These are phyloP conservation scores for Emmelina monodactyla DNA, from an alignment of 2,888 invertebrate genomes.

Conservation along the genomic window DNA sequence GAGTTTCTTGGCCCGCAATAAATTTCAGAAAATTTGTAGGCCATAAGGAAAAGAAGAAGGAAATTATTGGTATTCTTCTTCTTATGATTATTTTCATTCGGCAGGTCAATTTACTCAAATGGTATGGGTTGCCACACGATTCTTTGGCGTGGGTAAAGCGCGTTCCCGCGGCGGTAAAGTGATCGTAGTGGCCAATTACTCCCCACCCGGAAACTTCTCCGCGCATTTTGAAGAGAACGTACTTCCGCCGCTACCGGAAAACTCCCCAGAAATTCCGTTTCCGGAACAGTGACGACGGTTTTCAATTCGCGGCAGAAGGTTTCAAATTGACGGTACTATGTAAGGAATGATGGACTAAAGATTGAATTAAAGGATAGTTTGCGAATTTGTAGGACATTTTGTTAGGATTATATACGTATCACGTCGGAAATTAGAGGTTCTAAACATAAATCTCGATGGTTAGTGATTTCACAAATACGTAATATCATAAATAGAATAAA, in stretches of 20 bases:
- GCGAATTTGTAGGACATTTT: no score
- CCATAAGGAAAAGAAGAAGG: background rate
- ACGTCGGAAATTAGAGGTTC: no score
- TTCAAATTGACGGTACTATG: constrained; percentile 46
- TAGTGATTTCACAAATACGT: no score
- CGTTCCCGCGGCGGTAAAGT: constrained; percentile 79
- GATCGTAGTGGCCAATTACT: constrained; percentile 85
- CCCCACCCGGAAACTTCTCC: constrained; percentile 80
- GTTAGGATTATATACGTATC: no score
- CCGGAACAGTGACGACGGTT: constrained; percentile 49
- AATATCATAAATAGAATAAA: no score
- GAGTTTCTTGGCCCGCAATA: constrained; percentile 13
- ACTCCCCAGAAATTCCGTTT: constrained; percentile 46
- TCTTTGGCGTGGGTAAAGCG: constrained; percentile 84
- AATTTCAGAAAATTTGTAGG: background rate
- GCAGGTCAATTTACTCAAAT: constrained; percentile 89
- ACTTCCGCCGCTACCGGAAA: constrained; percentile 74
- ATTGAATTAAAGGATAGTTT: no score
- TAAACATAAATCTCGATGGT: no score
- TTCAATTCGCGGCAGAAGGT: constrained; percentile 50
- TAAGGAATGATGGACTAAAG: no score
- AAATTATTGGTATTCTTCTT: background rate
- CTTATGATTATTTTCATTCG: no score
- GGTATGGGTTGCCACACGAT: constrained; percentile 80
- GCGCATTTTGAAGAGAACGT: constrained; percentile 81